A percentile compares a stretch with the other conserved stretches of the same genome.
These are phyloP conservation scores for Origma solitaria DNA, from an alignment of 2,113 vertebrate species.

Conservation along the genomic window DNA sequence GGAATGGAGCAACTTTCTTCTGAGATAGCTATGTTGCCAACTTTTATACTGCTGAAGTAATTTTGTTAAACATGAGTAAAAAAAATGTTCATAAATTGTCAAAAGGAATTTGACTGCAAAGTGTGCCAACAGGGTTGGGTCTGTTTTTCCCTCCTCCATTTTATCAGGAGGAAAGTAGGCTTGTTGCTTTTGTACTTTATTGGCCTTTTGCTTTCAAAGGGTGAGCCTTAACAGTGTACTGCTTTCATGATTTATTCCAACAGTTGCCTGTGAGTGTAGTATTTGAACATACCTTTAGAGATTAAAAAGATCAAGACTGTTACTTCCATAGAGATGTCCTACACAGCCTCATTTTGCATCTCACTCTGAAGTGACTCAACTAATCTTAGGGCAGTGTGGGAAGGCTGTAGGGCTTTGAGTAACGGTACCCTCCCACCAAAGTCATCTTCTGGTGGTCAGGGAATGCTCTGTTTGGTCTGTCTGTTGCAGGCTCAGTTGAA, in stretches of 20 bases:
- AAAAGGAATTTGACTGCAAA: constrained; percentile 11
- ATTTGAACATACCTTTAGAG: not conserved
- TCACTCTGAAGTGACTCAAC: not conserved
- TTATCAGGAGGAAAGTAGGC: not conserved
- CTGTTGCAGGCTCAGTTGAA: not conserved
- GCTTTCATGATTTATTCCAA: not conserved
- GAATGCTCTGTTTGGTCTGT: not conserved
- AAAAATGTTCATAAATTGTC: not conserved
- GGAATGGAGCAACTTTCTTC: not conserved
- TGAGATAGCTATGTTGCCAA: not conserved
- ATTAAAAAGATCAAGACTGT: not conserved
- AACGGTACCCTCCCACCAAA: not conserved
- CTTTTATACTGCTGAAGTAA: not conserved
- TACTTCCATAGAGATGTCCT: not conserved
- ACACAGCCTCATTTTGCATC: not conserved
- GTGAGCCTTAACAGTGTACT: not conserved
- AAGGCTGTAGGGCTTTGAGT: not conserved
- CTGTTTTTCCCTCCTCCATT: not conserved
- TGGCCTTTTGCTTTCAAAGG: not conserved
- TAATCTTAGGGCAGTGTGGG: not conserved
- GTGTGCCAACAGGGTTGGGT: not conserved
- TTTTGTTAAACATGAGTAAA: not conserved
- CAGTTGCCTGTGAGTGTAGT: not conserved
- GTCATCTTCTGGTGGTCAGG: not conserved
- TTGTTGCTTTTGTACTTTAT: not conserved